Conservation (phyloP, 2,797 vertebrate genomes). For the Poeciliopsis presidionis region DNA sequence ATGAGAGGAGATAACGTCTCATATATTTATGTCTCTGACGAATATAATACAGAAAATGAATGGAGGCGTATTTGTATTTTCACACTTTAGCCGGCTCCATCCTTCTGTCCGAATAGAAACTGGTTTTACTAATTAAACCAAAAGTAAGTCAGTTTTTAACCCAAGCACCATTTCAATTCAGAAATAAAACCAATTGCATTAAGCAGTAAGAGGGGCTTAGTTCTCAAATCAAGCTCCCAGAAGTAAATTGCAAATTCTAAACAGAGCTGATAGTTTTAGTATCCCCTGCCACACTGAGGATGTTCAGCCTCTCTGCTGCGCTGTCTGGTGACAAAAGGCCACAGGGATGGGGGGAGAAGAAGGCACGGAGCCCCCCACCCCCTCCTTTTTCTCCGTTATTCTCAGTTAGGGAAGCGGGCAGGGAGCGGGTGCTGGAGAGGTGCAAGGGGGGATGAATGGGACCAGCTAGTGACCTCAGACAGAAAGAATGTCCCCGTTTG, state of each 20-base stretch:
- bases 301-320: constrained; percentile 35
- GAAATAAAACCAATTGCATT: constrained; percentile 1
- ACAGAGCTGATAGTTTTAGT: constrained; percentile 5
- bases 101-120: neutral
- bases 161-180: neutral
- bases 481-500: constrained; percentile 95
- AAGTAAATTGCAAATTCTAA: constrained; percentile 14
- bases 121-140: neutral
- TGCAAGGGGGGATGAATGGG: constrained; percentile 87
- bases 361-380: constrained; percentile 74
- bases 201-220: neutral
- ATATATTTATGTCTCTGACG: constrained; percentile 1
- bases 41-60: neutral
- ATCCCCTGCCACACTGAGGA: constrained; percentile 32
- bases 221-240: neutral
- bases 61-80: neutral
- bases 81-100: neutral
- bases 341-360: constrained; percentile 61
- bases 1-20: neutral
- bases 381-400: constrained; percentile 58
- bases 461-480: constrained; percentile 95
- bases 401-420: constrained; percentile 62
- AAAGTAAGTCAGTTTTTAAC: neutral
- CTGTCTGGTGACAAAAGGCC: constrained; percentile 82
- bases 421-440: constrained; percentile 74